Percentiles rank a stretch among this genome's conserved stretches.
Evolutionary conservation across 30 jellyfish, hydroid and myxozoan genomes (phyloP).

Genomic region (Pseudorhiza aurosa): DNA sequence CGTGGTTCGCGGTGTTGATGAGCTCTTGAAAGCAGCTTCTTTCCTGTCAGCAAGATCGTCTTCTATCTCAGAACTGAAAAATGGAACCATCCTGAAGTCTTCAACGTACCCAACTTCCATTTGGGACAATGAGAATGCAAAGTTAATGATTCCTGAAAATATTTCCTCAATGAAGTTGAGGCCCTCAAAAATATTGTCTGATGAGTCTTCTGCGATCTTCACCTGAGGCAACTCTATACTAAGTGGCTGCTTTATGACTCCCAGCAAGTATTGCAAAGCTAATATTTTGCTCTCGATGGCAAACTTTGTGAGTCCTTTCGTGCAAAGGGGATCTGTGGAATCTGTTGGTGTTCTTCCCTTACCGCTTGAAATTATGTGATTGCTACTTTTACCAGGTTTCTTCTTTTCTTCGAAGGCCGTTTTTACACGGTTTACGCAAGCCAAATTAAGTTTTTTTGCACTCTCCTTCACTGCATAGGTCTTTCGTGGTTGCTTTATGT

Average conservation of each 20-base stretch:
- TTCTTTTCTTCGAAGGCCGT: too few species aligned
- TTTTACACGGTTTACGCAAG: too few species aligned
- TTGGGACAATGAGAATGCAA: slow-evolving; percentile 37
- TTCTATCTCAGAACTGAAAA: not conserved
- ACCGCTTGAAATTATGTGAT: too few species aligned
- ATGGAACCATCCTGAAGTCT: not conserved
- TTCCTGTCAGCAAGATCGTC: not conserved
- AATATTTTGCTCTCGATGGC: not conserved
- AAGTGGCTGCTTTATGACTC: slow-evolving; percentile 31
- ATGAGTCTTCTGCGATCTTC: not conserved
- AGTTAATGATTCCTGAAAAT: not conserved
- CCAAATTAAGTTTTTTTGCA: not conserved
- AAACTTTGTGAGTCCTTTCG: not conserved
- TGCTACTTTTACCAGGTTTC: too few species aligned
- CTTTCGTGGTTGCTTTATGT: not conserved
- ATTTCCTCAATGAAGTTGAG: slow-evolving; percentile 25
- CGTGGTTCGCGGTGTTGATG: not conserved
- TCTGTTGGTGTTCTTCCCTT: too few species aligned
- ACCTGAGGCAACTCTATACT: slow-evolving; percentile 17
- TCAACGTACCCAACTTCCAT: slow-evolving; percentile 4
- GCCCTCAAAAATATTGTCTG: slow-evolving; percentile 21
- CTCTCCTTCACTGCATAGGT: not conserved
- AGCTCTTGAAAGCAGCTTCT: not conserved
- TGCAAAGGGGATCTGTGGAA: too few species aligned
- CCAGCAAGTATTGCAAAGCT: slow-evolving; percentile 42